phyloP scores from a whole-genome alignment of 2,888 invertebrate genomes.

The Junonia oenone region DNA sequence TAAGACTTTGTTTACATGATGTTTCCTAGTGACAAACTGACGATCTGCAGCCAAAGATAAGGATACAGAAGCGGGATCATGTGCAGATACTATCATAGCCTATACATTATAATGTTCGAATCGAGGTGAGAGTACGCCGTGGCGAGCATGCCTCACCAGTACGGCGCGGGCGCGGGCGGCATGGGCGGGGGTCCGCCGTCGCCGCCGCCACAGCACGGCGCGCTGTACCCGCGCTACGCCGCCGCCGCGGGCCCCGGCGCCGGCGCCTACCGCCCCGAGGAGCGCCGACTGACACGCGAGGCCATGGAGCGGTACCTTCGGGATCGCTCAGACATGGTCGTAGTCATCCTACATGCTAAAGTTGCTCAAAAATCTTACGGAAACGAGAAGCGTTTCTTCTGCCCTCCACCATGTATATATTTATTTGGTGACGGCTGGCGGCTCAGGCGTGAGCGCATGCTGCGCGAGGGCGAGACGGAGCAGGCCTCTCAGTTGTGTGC shows the following conservation, averaged over 20 bases:
- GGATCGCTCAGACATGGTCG: slow-evolving; percentile 96
- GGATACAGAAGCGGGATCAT: slow-evolving; percentile 35
- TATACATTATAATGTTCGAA: slow-evolving; percentile 47
- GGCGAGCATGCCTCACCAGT: slow-evolving; percentile 89
- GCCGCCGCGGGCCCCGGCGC: slow-evolving; percentile 78
- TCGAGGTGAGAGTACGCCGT: slow-evolving; percentile 67
- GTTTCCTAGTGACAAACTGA: slow-evolving; percentile 32
- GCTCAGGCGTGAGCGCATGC: slow-evolving; percentile 94
- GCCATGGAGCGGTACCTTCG: slow-evolving; percentile 98
- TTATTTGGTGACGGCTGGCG: slow-evolving; percentile 99
- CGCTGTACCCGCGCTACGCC: slow-evolving; percentile 82
- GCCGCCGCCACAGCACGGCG: slow-evolving; percentile 80
- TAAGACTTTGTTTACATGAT: slow-evolving; percentile 33
- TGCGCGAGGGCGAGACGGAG: slow-evolving; percentile 92
- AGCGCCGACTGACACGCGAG: slow-evolving; percentile 91
- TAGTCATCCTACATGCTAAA: slow-evolving; percentile 98
- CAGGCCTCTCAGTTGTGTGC: slow-evolving; percentile 97
- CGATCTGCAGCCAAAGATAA: slow-evolving; percentile 37
- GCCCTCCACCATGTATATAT: slow-evolving; percentile 99
- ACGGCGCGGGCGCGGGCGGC: slow-evolving; percentile 83
- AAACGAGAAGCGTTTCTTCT: slow-evolving; percentile 99
- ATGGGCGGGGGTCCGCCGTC: slow-evolving; percentile 90
- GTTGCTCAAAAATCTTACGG: slow-evolving; percentile 99
- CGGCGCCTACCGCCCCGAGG: slow-evolving; percentile 85
- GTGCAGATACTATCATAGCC: slow-evolving; percentile 30